Percentiles rank a stretch among this genome's conserved stretches.
phyloP scores from a whole-genome alignment of 2,888 invertebrate species.

The Diachrysia chrysitis region DNA sequence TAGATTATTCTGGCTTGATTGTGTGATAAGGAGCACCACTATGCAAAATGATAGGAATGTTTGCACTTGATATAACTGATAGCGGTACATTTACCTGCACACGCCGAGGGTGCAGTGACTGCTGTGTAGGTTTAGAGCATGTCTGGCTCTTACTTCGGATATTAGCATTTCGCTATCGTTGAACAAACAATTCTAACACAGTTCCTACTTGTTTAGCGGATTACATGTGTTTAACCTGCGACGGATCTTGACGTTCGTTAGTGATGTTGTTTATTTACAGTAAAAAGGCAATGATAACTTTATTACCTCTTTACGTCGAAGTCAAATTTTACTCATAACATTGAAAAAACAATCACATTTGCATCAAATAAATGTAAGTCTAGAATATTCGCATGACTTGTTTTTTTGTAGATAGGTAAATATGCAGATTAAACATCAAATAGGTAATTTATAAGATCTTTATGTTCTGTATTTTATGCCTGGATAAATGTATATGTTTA shows the following conservation, averaged over 20 bases:
- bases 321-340: neutral
- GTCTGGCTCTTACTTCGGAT: conserved; percentile 26
- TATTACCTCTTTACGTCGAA: conserved; percentile 8
- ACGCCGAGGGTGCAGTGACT: conserved; percentile 59
- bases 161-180: conserved; percentile 38
- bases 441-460: neutral
- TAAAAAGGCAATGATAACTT: conserved; percentile 24
- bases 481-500: neutral
- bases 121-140: conserved; percentile 41
- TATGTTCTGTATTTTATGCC: neutral
- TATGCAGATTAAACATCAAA: neutral
- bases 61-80: conserved; percentile 70
- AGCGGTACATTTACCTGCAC: conserved; percentile 65
- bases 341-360: neutral
- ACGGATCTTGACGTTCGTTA: conserved; percentile 25
- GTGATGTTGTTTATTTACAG: conserved; percentile 44
- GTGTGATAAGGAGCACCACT: conserved; percentile 66
- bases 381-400: neutral
- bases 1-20: conserved; percentile 58
- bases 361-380: neutral
- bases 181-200: conserved; percentile 23
- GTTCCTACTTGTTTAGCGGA: conserved; percentile 15
- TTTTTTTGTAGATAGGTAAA: neutral
- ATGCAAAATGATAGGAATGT: conserved; percentile 70
- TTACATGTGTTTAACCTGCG: conserved; percentile 22